phyloP scores from a whole-genome alignment of 2,797 vertebrate genomes.

The Myoxocephalus aenaeus region DNA sequence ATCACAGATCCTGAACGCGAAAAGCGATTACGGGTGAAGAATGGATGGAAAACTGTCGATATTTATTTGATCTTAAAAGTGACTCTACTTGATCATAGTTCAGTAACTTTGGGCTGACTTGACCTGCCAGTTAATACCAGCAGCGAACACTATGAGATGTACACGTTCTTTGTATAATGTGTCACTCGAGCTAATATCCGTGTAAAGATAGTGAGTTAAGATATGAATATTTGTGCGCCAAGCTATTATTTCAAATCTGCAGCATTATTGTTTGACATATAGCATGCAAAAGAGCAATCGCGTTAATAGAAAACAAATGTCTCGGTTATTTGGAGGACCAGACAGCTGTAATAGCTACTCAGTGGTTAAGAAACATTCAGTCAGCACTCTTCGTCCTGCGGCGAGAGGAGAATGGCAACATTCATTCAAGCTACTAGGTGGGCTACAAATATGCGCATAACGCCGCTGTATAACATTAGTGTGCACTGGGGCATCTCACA shows the following conservation, averaged over 20 bases:
- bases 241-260: background rate
- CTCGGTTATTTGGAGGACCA: background rate
- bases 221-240: background rate
- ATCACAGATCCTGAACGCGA: background rate
- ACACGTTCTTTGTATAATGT: too few species aligned
- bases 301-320: slow-evolving; percentile 26
- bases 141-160: background rate
- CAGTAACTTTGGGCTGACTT: background rate
- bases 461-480: slow-evolving; percentile 42
- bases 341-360: slow-evolving; percentile 13
- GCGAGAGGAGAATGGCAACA: slow-evolving; percentile 41
- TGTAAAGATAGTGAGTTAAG: background rate
- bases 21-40: background rate
- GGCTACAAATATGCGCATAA: slow-evolving; percentile 48
- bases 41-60: background rate
- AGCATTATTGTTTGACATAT: background rate
- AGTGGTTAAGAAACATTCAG: slow-evolving; percentile 27
- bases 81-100: background rate
- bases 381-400: slow-evolving; percentile 26
- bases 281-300: background rate
- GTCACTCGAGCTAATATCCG: background rate
- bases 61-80: background rate
- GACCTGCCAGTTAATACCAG: background rate
- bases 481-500: slow-evolving; percentile 43
- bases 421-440: slow-evolving; percentile 58